Evolutionary conservation across 2,113 vertebrate species (phyloP).

Genomic region (Cnemophilus loriae): DNA sequence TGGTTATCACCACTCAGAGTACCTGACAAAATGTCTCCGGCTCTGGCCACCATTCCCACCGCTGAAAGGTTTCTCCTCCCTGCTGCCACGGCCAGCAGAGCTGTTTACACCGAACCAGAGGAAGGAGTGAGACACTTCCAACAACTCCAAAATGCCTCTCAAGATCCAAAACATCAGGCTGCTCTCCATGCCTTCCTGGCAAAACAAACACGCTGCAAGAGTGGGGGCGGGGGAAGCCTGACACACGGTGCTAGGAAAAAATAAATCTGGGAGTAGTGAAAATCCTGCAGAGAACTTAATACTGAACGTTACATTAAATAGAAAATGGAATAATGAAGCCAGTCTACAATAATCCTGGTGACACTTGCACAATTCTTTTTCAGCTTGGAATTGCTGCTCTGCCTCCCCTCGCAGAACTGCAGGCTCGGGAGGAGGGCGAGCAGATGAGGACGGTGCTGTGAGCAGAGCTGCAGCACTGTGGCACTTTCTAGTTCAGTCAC

Average conservation of each 20-base stretch:
- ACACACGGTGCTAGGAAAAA: not conserved
- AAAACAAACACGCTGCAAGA: not conserved
- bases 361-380: not conserved
- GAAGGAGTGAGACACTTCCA: conserved; percentile 27
- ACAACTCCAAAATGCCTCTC: conserved; percentile 5
- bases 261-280: not conserved
- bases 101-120: conserved; percentile 32
- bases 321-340: not conserved
- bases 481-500: conserved; percentile 4
- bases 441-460: not conserved
- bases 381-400: not conserved
- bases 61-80: conserved; percentile 9
- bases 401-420: not conserved
- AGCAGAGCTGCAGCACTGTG: not conserved
- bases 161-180: conserved; percentile 11
- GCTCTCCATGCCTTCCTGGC: conserved; percentile 11
- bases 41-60: not conserved
- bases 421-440: not conserved
- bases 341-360: not conserved
- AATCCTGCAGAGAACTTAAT: not conserved
- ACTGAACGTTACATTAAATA: not conserved
- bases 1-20: not conserved
- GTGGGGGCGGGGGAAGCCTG: not conserved
- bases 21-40: not conserved
- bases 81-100: conserved; percentile 10